These are phyloP conservation scores for Romanogobio albipinnatus DNA, from an alignment of 2,113 vertebrate genomes.

Conservation along the genomic window DNA sequence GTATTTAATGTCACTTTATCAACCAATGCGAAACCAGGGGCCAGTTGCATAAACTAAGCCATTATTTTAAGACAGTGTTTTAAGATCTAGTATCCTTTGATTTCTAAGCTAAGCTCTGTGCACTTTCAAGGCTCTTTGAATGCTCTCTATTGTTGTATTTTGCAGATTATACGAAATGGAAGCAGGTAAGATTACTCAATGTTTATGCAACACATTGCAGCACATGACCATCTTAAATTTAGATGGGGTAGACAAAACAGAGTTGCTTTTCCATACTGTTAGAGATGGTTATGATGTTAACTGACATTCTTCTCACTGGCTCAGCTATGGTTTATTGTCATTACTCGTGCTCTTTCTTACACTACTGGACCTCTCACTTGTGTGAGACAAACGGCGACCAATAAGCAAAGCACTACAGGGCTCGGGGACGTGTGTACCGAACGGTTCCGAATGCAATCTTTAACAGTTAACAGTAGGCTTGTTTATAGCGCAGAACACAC, in stretches of 20 bases:
- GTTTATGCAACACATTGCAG: slow-evolving; percentile 20
- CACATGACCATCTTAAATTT: background rate
- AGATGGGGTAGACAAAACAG: background rate
- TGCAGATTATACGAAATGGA: background rate
- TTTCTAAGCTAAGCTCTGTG: background rate
- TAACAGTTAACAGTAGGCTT: too few relatives aligned
- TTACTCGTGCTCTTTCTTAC: background rate
- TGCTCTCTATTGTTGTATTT: background rate
- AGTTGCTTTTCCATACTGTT: background rate
- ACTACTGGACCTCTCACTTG: background rate
- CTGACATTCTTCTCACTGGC: background rate
- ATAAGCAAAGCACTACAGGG: background rate
- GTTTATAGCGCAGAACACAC: too few relatives aligned
- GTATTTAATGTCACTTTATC: too few relatives aligned
- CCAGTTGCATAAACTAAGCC: too few relatives aligned
- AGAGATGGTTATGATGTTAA: background rate
- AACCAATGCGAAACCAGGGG: too few relatives aligned
- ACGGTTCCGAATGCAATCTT: too few relatives aligned
- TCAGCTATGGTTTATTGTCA: background rate
- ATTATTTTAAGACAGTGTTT: too few relatives aligned
- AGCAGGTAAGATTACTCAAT: background rate
- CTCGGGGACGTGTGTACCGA: too few relatives aligned
- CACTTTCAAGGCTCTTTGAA: background rate
- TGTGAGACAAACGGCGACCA: background rate
- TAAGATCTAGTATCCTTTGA: background rate